Conservation (phyloP, 2,797 vertebrate species). For the Apodemus agrarius region DNA sequence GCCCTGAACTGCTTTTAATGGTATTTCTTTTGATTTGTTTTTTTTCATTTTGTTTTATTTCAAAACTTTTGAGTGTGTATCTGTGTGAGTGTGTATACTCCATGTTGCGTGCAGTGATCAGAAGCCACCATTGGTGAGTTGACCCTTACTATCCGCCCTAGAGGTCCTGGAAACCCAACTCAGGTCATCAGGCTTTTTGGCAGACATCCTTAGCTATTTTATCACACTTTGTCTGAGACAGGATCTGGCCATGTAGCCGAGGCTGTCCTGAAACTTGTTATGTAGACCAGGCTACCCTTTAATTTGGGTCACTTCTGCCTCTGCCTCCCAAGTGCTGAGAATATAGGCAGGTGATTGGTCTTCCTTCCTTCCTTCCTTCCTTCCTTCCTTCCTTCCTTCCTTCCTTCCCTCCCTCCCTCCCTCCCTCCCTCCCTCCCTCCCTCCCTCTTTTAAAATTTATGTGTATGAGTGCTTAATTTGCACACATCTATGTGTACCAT, state of each 20-base stretch:
- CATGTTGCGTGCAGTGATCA: neutral
- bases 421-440: neutral
- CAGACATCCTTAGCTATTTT: neutral
- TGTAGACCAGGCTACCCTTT: neutral
- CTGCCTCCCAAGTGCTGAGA: neutral
- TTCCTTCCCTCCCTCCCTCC: no score
- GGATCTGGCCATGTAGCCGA: neutral
- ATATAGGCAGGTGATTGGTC: neutral
- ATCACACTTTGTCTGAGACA: neutral
- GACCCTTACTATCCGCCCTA: neutral
- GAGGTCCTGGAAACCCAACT: neutral
- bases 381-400: neutral
- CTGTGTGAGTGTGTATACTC: neutral
- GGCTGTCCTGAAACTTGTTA: neutral
- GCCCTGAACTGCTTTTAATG: neutral
- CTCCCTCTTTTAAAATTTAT: neutral
- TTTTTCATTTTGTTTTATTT: neutral
- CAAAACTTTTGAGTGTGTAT: neutral
- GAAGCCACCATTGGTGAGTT: neutral
- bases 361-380: neutral
- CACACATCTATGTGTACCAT: neutral
- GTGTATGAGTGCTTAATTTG: neutral
- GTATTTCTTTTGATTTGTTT: neutral
- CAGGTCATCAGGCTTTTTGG: neutral
- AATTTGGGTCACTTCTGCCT: neutral